These are phyloP conservation scores for Bradypodion pumilum DNA, from an alignment of 2,797 vertebrate genomes.

Conservation along the genomic window DNA sequence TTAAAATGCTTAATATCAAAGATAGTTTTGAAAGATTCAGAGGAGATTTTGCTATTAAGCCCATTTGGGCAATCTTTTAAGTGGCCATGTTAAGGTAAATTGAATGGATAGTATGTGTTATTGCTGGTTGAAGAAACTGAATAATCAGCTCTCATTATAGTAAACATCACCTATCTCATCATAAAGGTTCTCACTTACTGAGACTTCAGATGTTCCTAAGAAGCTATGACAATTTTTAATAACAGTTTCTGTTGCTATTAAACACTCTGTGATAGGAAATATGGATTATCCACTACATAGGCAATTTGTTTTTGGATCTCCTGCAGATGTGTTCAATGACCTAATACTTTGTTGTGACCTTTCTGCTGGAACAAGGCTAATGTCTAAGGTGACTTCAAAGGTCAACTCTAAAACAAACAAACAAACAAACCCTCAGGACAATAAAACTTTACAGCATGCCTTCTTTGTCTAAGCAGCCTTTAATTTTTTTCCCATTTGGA, in stretches of 20 bases:
- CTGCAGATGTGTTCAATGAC: neutral
- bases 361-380: neutral
- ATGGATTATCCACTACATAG: neutral
- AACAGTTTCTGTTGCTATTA: neutral
- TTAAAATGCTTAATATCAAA: too few relatives aligned
- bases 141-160: neutral
- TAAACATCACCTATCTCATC: neutral
- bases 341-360: neutral
- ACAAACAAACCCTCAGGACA: too few relatives aligned
- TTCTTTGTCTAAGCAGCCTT: neutral
- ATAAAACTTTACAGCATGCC: neutral
- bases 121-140: neutral
- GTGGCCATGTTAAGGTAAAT: neutral
- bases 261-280: neutral
- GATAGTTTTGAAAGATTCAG: too few relatives aligned
- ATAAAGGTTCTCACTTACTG: neutral
- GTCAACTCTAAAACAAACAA: neutral
- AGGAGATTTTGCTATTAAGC: neutral
- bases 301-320: neutral
- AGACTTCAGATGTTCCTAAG: neutral
- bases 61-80: neutral
- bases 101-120: neutral
- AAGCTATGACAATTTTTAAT: neutral
- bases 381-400: neutral
- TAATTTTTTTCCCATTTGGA: neutral